phyloP scores from a whole-genome alignment of 1,140 invertebrate genomes.

The Portunus trituberculatus region DNA sequence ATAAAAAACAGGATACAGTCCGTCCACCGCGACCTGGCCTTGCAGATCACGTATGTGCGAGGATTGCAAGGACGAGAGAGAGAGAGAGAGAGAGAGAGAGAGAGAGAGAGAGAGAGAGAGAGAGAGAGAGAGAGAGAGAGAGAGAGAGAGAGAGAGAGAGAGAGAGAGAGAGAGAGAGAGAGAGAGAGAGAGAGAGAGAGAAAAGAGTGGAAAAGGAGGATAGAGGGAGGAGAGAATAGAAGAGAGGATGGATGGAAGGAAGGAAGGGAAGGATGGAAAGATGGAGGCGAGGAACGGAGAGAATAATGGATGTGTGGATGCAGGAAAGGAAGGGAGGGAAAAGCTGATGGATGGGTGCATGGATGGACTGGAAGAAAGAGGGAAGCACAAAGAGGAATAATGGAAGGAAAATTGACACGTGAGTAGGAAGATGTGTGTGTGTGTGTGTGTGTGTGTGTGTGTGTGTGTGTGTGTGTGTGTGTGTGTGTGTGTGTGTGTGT shows the following conservation, averaged over 20 bases:
- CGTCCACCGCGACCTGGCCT: slow-evolving; percentile 51
- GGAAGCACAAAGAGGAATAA: not conserved
- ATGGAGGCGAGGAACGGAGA: too few relatives aligned
- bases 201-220: not conserved
- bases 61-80: not conserved
- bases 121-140: too few relatives aligned
- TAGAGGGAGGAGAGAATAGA: too few relatives aligned
- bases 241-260: too few relatives aligned
- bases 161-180: slow-evolving; percentile 30
- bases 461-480: not conserved
- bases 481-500: not conserved
- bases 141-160: not conserved
- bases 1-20: slow-evolving; percentile 50
- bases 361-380: not conserved
- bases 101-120: too few relatives aligned
- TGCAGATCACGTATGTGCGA: slow-evolving; percentile 50
- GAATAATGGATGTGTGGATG: too few relatives aligned
- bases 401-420: not conserved
- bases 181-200: slow-evolving; percentile 39
- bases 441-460: not conserved
- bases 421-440: not conserved
- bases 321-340: not conserved
- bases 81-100: too few relatives aligned
- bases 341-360: too few relatives aligned
- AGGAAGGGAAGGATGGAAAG: too few relatives aligned